phyloP scores from a whole-genome alignment of 2,113 vertebrate genomes.

The Gymnarchus niloticus region DNA sequence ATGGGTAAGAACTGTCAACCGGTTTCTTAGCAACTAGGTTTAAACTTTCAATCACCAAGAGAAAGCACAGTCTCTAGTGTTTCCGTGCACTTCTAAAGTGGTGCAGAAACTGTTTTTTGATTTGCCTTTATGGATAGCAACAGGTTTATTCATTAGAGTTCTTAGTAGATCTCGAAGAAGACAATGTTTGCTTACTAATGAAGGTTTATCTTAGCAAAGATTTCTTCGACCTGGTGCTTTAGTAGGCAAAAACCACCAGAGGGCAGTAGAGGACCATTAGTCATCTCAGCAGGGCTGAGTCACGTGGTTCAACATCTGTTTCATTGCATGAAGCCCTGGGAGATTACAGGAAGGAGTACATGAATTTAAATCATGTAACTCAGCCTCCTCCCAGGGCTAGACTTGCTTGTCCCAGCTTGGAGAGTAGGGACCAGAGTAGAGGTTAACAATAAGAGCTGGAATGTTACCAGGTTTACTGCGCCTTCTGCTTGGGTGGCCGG shows the following conservation, averaged over 20 bases:
- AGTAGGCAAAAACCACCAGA: conserved; percentile 42
- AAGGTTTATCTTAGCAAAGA: not conserved
- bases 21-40: not conserved
- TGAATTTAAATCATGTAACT: conserved; percentile 40
- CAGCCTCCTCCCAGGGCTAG: conserved; percentile 18
- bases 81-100: not conserved
- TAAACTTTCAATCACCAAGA: not conserved
- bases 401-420: not conserved
- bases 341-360: conserved; percentile 41
- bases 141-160: not conserved
- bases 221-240: not conserved
- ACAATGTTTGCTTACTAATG: not conserved
- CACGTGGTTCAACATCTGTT: conserved; percentile 54
- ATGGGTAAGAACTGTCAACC: not conserved
- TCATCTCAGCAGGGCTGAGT: conserved; percentile 30
- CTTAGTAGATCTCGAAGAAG: not conserved
- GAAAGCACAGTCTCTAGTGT: not conserved
- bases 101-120: not conserved
- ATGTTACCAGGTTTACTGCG: not conserved
- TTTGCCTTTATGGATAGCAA: not conserved
- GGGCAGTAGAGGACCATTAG: conserved; percentile 49
- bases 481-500: not conserved
- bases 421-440: not conserved
- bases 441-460: conserved; percentile 7
- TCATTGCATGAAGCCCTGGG: conserved; percentile 42